Conservation (phyloP, 2,888 invertebrate genomes). For the Epinotia bilunana region DNA sequence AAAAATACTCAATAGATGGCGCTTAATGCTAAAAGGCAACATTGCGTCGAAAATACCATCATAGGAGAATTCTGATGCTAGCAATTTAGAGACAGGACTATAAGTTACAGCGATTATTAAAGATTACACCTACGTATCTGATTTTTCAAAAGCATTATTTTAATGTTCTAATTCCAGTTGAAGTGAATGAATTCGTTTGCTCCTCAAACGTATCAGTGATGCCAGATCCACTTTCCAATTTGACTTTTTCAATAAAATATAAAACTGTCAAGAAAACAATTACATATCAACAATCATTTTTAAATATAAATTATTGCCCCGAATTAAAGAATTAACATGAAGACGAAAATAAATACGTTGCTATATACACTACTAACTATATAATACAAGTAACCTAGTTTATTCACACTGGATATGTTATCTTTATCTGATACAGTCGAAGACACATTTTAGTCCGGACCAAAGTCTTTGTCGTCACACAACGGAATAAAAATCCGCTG, state of each 20-base stretch:
- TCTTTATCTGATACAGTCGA: constrained; percentile 66
- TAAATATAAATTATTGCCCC: constrained; percentile 76
- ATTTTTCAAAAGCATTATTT: no score
- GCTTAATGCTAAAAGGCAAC: no score
- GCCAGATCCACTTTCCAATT: neutral
- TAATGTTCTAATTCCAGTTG: neutral
- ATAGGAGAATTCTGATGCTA: no score
- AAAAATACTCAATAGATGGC: neutral
- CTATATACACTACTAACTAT: constrained; percentile 79
- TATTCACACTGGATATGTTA: constrained; percentile 83
- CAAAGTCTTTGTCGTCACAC: neutral
- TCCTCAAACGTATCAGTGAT: neutral
- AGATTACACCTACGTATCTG: no score
- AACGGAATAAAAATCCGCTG: neutral
- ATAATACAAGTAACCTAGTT: constrained; percentile 74
- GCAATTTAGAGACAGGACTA: no score
- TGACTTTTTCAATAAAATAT: constrained; percentile 34
- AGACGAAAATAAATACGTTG: constrained; percentile 51
- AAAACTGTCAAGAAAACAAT: constrained; percentile 66
- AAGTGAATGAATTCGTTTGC: neutral
- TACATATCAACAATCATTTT: constrained; percentile 67
- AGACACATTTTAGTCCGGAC: neutral
- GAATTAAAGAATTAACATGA: constrained; percentile 52
- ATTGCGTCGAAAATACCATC: no score
- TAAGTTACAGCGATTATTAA: no score